Percentiles rank a stretch among this genome's conserved stretches.
Conservation (phyloP, 2,113 vertebrate species). For the Oxyruncus cristatus region DNA sequence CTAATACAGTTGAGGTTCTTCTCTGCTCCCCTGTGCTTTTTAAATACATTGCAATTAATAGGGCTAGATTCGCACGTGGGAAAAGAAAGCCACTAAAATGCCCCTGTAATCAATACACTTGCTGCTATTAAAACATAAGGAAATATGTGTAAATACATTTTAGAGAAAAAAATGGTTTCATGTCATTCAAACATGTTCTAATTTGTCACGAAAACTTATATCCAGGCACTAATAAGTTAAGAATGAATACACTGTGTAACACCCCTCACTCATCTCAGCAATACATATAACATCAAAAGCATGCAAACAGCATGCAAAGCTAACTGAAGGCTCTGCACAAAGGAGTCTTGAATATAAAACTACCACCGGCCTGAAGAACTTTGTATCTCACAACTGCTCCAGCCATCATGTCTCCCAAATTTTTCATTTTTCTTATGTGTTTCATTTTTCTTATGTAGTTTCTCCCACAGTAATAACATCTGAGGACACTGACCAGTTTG, state of each 20-base stretch:
- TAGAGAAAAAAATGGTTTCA: not conserved
- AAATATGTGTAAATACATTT: not conserved
- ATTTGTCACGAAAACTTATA: constrained; percentile 11
- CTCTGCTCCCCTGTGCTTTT: not conserved
- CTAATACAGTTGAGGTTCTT: not conserved
- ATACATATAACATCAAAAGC: not conserved
- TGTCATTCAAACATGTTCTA: not conserved
- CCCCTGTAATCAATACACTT: not conserved
- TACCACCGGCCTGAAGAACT: not conserved
- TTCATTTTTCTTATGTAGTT: not conserved
- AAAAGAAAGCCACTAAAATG: not conserved
- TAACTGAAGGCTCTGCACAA: not conserved
- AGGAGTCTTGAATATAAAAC: not conserved
- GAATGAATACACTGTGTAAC: not conserved
- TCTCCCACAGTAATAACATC: not conserved
- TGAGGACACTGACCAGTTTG: not conserved
- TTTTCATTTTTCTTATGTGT: not conserved
- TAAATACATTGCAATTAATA: not conserved
- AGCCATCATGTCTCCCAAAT: not conserved
- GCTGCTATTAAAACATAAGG: not conserved
- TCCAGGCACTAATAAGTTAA: not conserved
- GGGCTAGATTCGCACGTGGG: not conserved
- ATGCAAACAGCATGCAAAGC: not conserved
- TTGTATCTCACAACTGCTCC: not conserved
- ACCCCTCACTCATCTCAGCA: not conserved